These are phyloP conservation scores for Eupsilia transversa DNA, from an alignment of 2,888 invertebrate genomes.

Conservation along the genomic window DNA sequence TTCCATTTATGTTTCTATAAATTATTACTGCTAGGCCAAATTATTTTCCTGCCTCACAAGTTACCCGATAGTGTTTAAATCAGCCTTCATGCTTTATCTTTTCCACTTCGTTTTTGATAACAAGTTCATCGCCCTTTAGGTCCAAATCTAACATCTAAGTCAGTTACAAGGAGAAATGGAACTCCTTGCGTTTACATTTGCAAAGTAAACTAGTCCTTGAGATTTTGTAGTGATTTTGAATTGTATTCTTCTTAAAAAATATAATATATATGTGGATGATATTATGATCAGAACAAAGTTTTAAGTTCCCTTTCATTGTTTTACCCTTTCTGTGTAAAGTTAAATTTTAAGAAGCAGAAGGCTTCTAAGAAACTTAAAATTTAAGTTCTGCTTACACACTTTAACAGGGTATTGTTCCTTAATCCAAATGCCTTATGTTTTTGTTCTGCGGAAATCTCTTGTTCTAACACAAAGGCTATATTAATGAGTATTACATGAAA, in stretches of 20 bases:
- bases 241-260: neutral
- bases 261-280: neutral
- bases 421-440: neutral
- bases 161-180: slow-evolving; percentile 10
- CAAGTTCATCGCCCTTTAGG: slow-evolving; percentile 18
- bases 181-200: neutral
- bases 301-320: neutral
- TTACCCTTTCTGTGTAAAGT: neutral
- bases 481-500: neutral
- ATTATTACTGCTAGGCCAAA: neutral
- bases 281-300: neutral
- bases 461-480: neutral
- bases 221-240: neutral
- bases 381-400: neutral
- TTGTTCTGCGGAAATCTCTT: neutral
- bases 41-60: neutral
- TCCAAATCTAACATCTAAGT: neutral
- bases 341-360: neutral
- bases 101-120: slow-evolving; percentile 24
- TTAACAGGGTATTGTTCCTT: neutral
- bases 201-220: neutral
- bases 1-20: neutral
- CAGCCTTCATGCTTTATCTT: slow-evolving; percentile 25
- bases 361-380: no score
- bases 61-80: neutral